Evolutionary conservation across 1,140 invertebrate species (phyloP).

Genomic region (Pantala flavescens): DNA sequence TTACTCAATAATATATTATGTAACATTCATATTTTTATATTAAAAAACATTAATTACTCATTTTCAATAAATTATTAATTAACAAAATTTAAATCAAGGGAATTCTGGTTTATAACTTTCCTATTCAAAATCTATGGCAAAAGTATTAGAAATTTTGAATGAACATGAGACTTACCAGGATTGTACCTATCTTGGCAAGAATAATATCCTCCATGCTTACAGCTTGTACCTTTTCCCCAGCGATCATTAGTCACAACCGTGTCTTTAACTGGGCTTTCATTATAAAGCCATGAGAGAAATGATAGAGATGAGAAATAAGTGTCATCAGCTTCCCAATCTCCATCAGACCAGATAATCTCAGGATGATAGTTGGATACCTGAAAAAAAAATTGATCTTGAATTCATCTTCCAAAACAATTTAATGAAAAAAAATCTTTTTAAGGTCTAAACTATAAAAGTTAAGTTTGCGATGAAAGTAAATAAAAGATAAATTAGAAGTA

Average conservation of each 20-base stretch:
- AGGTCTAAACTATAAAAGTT: too few relatives aligned
- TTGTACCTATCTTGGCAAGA: slow-evolving; percentile 78
- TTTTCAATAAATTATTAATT: too few relatives aligned
- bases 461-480: too few relatives aligned
- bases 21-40: too few relatives aligned
- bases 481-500: too few relatives aligned
- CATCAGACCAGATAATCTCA: slow-evolving; percentile 89
- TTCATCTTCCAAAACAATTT: neutral
- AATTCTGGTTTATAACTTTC: too few relatives aligned
- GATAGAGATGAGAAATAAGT: slow-evolving; percentile 72
- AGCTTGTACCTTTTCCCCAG: slow-evolving; percentile 67
- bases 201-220: slow-evolving; percentile 81
- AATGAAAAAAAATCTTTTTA: neutral
- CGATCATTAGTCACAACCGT: slow-evolving; percentile 80
- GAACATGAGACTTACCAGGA: slow-evolving; percentile 47
- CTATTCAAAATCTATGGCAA: too few relatives aligned
- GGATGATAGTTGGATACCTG: slow-evolving; percentile 65
- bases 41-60: too few relatives aligned
- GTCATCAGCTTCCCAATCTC: slow-evolving; percentile 72
- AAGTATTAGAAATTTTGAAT: too few relatives aligned
- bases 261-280: slow-evolving; percentile 84
- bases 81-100: too few relatives aligned
- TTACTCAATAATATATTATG: too few relatives aligned
- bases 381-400: slow-evolving; percentile 18
- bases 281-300: slow-evolving; percentile 88